Base-by-base conservation (phyloP, 2,888 invertebrate genomes). In the Spilarctia lutea region DNA sequence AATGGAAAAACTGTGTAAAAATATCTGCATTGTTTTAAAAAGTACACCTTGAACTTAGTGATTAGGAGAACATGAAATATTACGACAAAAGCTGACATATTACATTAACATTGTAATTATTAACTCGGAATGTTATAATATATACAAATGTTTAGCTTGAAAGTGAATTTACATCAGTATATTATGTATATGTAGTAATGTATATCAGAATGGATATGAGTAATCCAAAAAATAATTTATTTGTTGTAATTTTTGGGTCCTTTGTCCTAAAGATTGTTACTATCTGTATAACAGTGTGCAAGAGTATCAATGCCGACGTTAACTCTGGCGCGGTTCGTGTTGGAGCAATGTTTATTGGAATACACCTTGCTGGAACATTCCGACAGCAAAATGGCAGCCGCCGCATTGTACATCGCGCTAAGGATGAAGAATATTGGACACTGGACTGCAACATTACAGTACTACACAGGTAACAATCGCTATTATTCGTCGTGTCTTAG, bases 281-380 rank as follows among this genome's bases (percentile, higher is more conserved):
- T 65, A 45, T 65, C n/a, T 39, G 30, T 30, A 30, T 63, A 66
- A 45, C 90, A 98, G 97, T 98, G 98, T 92, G 97, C 97, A 74
- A 97, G 98, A 90, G 97, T 98, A 72, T 97, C 98, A 45, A 99
- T 99, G 99, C 98, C 98, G 72, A 97, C 98, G 35, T 96, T 99
- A 84, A 99, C 99, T 0, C 94, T 99, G 87, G 99, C 99, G 45
- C 97, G 99, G 79, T 99, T 97, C 94, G 98, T 99, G 88, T 96
- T 99, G 88, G 99, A 99, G 93, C 97, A 97, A 90, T 98, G 99
- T 3, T 96, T 99, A 79, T 97, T 99, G 97, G 99, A 99, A 91
- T 99, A 99, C 92, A 96, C 96, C 20, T 97, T 98, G 74, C 97
- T 98, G 80, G 94, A 96, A 56, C 96, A 97, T 77, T 97, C 97